These are phyloP conservation scores for Typhlomys cinereus DNA, from an alignment of 2,113 vertebrate species.

Conservation along the genomic window DNA sequence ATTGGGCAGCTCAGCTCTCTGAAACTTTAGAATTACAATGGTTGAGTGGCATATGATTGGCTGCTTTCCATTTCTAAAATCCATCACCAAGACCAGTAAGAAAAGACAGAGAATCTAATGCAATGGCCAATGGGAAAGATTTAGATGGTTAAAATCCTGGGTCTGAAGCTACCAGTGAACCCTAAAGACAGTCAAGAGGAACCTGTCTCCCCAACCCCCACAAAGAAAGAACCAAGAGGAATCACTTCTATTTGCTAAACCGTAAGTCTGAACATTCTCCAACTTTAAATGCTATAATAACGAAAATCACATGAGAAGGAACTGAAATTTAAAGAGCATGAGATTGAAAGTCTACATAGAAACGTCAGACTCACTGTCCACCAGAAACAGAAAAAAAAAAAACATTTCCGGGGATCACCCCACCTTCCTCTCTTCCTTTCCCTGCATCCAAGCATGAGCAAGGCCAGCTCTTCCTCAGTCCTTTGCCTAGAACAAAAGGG, in stretches of 20 bases:
- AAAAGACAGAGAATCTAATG: background rate
- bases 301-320: conserved; percentile 52
- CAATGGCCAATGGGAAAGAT: rapidly evolving
- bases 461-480: background rate
- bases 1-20: background rate
- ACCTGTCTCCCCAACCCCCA: background rate
- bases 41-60: too few relatives aligned
- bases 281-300: background rate
- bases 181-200: background rate
- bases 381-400: too few relatives aligned
- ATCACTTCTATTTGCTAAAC: conserved; percentile 35
- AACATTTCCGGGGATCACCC: background rate
- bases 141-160: background rate
- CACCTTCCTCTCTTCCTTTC: background rate
- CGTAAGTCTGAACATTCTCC: background rate
- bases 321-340: conserved; percentile 37
- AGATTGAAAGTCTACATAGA: background rate
- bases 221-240: conserved; percentile 53
- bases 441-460: background rate
- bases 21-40: background rate
- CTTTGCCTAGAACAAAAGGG: background rate
- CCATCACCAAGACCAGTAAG: background rate
- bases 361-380: background rate
- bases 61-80: background rate
- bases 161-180: background rate